Evolutionary conservation across 2,797 vertebrate genomes (phyloP).

Genomic region (Rhincodon typus): DNA sequence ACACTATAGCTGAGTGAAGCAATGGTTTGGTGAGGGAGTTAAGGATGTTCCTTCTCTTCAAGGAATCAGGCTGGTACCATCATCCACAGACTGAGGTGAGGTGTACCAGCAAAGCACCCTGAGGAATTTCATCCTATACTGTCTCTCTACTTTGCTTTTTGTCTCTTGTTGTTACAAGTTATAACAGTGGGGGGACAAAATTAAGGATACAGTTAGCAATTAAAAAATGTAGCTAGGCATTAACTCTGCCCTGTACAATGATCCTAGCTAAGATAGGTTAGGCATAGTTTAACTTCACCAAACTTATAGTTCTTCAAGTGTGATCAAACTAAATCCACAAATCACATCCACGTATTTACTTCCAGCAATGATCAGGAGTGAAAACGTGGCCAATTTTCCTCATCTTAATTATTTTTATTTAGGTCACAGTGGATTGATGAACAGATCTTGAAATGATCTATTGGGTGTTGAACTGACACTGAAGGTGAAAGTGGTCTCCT

Average conservation of each 20-base stretch:
- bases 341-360: neutral
- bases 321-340: neutral
- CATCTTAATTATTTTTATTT: neutral
- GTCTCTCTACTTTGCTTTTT: too few species aligned
- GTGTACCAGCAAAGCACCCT: too few species aligned
- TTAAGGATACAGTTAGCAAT: neutral
- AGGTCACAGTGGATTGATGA: neutral
- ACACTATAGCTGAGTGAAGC: too few species aligned
- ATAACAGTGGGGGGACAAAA: neutral
- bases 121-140: too few species aligned
- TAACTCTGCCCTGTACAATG: neutral
- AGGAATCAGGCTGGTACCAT: too few species aligned
- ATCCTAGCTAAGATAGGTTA: neutral
- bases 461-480: too few species aligned
- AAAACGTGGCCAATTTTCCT: neutral
- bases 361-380: neutral
- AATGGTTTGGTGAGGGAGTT: too few species aligned
- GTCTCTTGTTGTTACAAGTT: too few species aligned
- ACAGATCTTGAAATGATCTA: neutral
- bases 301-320: neutral
- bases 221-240: neutral
- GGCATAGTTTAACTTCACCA: neutral
- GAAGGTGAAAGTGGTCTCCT: neutral
- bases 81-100: too few species aligned
- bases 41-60: too few species aligned